Evolutionary conservation across 37 sponge, comb jelly and placozoan genomes (phyloP).

Genomic region (Ianthella basta): DNA sequence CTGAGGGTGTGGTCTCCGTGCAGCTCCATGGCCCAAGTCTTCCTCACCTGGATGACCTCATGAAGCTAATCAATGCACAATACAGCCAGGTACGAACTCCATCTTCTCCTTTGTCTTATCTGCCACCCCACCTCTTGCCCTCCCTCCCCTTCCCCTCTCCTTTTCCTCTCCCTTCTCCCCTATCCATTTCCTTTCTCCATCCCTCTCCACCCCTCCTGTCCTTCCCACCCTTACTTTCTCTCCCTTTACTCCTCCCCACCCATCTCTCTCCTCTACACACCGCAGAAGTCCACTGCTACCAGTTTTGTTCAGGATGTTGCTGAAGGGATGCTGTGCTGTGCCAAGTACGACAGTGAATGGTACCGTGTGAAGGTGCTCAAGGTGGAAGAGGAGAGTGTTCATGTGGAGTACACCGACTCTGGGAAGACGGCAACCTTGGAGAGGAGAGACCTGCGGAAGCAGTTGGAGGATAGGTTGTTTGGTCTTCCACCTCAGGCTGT

Average conservation of each 20-base stretch:
- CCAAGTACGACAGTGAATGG: constrained; percentile 45
- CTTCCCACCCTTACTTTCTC: too few relatives aligned
- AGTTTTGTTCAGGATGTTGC: constrained; percentile 19
- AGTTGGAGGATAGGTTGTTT: background rate
- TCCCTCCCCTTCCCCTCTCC: background rate
- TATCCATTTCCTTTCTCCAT: too few relatives aligned
- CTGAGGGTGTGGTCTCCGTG: constrained; percentile 53
- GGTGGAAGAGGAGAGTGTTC: background rate
- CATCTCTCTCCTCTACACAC: background rate
- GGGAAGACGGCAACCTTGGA: constrained; percentile 14
- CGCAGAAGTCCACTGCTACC: constrained; percentile 29
- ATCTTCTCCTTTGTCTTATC: too few relatives aligned
- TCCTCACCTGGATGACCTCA: constrained; percentile 46
- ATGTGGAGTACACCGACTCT: constrained; percentile 20
- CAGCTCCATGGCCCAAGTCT: constrained; percentile 65
- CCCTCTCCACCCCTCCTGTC: too few relatives aligned
- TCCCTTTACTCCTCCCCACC: background rate
- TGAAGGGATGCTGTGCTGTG: constrained; percentile 36
- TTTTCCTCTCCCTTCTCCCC: background rate
- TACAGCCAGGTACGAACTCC: constrained; percentile 19
- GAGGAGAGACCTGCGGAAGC: constrained; percentile 10
- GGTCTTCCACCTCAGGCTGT: constrained; percentile 16
- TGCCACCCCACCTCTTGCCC: background rate
- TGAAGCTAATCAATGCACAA: constrained; percentile 47
- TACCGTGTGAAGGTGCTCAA: constrained; percentile 41